Percentiles rank a stretch among this genome's conserved stretches.
Conservation (phyloP, 2,888 invertebrate species). For the Nephrocerus scutellatus region DNA sequence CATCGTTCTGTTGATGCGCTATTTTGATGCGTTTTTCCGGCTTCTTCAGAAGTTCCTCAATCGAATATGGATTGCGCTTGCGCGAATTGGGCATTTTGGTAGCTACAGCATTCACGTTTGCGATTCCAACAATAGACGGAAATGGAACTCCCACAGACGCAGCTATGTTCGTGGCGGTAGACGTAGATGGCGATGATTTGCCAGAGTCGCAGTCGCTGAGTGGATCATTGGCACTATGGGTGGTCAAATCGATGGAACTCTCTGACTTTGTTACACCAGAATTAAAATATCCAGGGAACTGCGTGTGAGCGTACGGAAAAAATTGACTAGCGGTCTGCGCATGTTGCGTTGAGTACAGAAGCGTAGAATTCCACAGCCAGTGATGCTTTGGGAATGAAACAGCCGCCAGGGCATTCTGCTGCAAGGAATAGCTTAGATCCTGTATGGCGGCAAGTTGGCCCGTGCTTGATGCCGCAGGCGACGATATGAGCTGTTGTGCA, state of each 20-base stretch:
- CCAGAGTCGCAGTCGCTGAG: slow-evolving; percentile 47
- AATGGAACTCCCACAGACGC: slow-evolving; percentile 17
- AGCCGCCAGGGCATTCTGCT: slow-evolving; percentile 21
- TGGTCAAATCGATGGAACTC: slow-evolving; percentile 43
- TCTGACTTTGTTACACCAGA: slow-evolving; percentile 41
- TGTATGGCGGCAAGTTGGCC: slow-evolving; percentile 16
- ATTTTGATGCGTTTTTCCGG: slow-evolving; percentile 54
- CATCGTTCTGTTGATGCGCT: not conserved
- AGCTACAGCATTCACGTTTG: slow-evolving; percentile 32
- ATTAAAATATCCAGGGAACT: slow-evolving; percentile 30
- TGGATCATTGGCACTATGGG: slow-evolving; percentile 35
- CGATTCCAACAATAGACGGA: slow-evolving; percentile 17
- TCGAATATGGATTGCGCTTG: slow-evolving; percentile 76
- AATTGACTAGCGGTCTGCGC: slow-evolving; percentile 32
- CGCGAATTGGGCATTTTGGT: slow-evolving; percentile 28
- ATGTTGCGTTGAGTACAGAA: slow-evolving; percentile 42
- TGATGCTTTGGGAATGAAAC: slow-evolving; percentile 44
- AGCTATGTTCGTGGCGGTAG: slow-evolving; percentile 13
- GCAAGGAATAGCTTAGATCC: slow-evolving; percentile 38
- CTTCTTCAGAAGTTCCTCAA: slow-evolving; percentile 77
- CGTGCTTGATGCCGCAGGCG: slow-evolving; percentile 4
- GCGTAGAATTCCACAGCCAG: slow-evolving; percentile 48
- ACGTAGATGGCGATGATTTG: slow-evolving; percentile 44
- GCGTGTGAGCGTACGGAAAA: slow-evolving; percentile 29
- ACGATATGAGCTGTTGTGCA: not conserved